Conservation (phyloP, 2,888 invertebrate genomes). For the Lasiommata megera region DNA sequence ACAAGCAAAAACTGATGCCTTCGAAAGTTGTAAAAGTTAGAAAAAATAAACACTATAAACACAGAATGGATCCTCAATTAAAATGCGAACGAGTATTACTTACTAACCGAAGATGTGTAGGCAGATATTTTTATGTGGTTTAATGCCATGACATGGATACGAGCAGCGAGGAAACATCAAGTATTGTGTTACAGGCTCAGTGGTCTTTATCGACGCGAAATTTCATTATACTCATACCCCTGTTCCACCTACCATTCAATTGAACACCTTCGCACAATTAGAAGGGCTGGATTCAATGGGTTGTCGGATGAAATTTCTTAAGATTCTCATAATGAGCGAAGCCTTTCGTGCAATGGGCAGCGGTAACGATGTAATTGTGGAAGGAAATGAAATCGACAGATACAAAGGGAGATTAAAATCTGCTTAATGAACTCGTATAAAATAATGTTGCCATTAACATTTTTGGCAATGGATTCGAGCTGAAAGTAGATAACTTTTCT, state of each 20-base stretch:
- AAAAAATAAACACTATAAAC: background rate
- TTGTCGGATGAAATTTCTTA: constrained; percentile 80
- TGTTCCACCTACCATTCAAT: constrained; percentile 74
- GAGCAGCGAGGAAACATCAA: constrained; percentile 76
- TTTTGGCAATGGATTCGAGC: constrained; percentile 33
- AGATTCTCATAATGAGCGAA: constrained; percentile 77
- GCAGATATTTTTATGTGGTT: constrained; percentile 75
- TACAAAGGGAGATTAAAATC: constrained; percentile 73
- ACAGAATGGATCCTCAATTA: constrained; percentile 28
- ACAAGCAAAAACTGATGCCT: background rate
- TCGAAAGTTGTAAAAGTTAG: background rate
- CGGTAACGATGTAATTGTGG: constrained; percentile 76
- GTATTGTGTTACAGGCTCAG: constrained; percentile 78
- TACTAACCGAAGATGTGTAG: constrained; percentile 69
- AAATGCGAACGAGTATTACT: constrained; percentile 55
- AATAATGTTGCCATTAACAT: constrained; percentile 51
- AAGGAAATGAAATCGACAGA: constrained; percentile 72
- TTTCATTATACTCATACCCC: constrained; percentile 78
- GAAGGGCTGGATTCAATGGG: constrained; percentile 76
- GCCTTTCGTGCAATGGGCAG: constrained; percentile 73
- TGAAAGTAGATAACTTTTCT: no score
- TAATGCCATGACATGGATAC: constrained; percentile 78
- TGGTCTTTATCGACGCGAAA: constrained; percentile 77
- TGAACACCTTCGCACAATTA: constrained; percentile 79
- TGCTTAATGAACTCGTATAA: constrained; percentile 64